These are phyloP conservation scores for Sebastes nivosus DNA, from an alignment of 2,797 vertebrate species.

Conservation along the genomic window DNA sequence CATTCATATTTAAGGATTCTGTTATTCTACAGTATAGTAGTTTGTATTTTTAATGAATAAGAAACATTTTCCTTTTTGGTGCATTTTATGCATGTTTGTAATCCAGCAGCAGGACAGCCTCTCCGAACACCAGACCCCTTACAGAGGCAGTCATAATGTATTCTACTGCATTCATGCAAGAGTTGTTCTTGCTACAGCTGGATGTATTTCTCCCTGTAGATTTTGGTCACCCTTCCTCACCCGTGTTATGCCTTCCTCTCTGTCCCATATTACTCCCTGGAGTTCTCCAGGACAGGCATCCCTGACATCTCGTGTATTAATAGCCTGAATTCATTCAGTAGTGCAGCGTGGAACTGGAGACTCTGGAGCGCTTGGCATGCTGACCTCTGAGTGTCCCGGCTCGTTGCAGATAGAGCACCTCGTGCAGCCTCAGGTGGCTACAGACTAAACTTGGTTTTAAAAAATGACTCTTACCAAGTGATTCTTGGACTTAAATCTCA, in stretches of 20 bases:
- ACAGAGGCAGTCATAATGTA: neutral
- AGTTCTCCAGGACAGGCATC: conserved; percentile 66
- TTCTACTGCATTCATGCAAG: neutral
- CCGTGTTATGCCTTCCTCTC: conserved; percentile 6
- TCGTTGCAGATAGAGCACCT: neutral
- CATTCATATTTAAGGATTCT: too few species aligned
- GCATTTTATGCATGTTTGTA: too few species aligned
- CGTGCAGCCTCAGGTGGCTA: conserved; percentile 35
- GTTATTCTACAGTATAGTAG: too few species aligned
- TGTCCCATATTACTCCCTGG: conserved; percentile 24
- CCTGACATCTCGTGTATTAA: conserved; percentile 73
- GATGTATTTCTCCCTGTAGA: neutral
- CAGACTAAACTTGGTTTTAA: neutral
- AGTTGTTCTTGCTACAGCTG: neutral
- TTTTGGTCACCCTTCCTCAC: conserved; percentile 2
- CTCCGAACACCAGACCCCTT: neutral
- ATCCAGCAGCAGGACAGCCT: neutral
- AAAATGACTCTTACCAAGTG: neutral
- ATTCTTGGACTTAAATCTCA: neutral
- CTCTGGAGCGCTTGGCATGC: conserved; percentile 50
- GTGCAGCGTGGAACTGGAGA: conserved; percentile 64
- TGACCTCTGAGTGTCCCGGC: conserved; percentile 69
- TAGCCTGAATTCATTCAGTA: conserved; percentile 69
- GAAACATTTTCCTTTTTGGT: too few species aligned
- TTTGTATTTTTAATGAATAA: too few species aligned